These are phyloP conservation scores for Trichoplusia ni DNA, from an alignment of 1,140 invertebrate genomes.

Conservation along the genomic window DNA sequence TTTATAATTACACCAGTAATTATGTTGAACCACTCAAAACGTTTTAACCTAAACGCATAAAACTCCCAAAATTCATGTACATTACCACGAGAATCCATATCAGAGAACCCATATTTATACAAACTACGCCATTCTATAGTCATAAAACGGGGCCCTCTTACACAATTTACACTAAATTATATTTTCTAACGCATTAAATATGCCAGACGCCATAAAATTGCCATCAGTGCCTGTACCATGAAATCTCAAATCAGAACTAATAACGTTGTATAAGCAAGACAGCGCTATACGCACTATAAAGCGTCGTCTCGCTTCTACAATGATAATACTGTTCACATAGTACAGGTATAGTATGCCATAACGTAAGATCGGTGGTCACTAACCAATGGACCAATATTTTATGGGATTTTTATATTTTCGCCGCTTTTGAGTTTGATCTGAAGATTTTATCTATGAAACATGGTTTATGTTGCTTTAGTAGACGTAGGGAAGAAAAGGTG, in stretches of 20 bases:
- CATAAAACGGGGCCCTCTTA: slow-evolving; percentile 3
- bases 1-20: too few species aligned
- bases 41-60: too few species aligned
- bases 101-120: neutral
- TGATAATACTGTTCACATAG: too few species aligned
- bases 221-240: neutral
- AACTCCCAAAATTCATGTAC: neutral
- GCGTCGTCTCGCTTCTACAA: too few species aligned
- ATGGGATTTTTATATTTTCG: slow-evolving; percentile 12
- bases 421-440: neutral
- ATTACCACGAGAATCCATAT: neutral
- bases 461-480: too few species aligned
- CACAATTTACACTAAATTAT: neutral
- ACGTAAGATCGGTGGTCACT: neutral
- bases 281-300: too few species aligned
- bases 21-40: too few species aligned
- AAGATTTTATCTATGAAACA: neutral
- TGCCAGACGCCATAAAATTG: slow-evolving; percentile 13
- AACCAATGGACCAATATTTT: neutral
- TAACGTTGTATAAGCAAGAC: too few species aligned
- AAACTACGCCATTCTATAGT: neutral
- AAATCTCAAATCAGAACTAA: too few species aligned
- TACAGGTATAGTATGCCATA: too few species aligned
- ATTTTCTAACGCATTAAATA: slow-evolving; percentile 9
- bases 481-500: too few species aligned